Percentiles rank a stretch among this genome's conserved stretches.
Evolutionary conservation across 30 jellyfish, hydroid and myxozoan genomes (phyloP).

Genomic region (Clytia hemisphaerica): DNA sequence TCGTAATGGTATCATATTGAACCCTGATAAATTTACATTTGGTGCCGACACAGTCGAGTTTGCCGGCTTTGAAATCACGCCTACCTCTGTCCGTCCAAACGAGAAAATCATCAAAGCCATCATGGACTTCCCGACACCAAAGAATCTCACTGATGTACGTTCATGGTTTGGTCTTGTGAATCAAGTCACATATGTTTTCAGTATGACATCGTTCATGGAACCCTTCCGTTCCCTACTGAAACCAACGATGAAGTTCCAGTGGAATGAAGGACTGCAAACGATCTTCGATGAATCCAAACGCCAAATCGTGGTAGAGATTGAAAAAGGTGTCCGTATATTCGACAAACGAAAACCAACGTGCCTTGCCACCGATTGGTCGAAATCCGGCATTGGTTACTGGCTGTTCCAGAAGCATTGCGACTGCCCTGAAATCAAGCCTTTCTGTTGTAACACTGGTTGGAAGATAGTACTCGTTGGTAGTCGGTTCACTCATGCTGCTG

Average conservation of each 20-base stretch:
- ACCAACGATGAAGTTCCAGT: neutral
- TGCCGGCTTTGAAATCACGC: too few relatives aligned
- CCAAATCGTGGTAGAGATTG: neutral
- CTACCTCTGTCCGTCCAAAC: too few relatives aligned
- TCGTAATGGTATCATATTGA: too few relatives aligned
- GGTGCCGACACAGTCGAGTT: slow-evolving; percentile 2
- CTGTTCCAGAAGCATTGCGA: slow-evolving; percentile 8
- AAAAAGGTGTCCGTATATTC: neutral
- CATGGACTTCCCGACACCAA: too few relatives aligned
- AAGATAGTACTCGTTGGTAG: too few relatives aligned
- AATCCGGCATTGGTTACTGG: slow-evolving; percentile 15
- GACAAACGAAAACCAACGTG: neutral
- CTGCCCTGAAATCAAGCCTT: neutral
- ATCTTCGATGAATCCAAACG: too few relatives aligned
- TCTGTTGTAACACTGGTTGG: too few relatives aligned
- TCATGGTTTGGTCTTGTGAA: slow-evolving; percentile 11
- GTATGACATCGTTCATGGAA: too few relatives aligned
- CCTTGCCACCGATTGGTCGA: slow-evolving; percentile 13
- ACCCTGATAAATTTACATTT: neutral
- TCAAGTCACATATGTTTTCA: neutral
- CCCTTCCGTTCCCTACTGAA: too few relatives aligned
- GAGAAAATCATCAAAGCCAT: too few relatives aligned
- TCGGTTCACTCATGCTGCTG: slow-evolving; percentile 25
- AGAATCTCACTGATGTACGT: too few relatives aligned
- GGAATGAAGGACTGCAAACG: slow-evolving; percentile 5